Evolutionary conservation across 2,797 vertebrate species (phyloP).

Genomic region (Poeciliopsis turneri): DNA sequence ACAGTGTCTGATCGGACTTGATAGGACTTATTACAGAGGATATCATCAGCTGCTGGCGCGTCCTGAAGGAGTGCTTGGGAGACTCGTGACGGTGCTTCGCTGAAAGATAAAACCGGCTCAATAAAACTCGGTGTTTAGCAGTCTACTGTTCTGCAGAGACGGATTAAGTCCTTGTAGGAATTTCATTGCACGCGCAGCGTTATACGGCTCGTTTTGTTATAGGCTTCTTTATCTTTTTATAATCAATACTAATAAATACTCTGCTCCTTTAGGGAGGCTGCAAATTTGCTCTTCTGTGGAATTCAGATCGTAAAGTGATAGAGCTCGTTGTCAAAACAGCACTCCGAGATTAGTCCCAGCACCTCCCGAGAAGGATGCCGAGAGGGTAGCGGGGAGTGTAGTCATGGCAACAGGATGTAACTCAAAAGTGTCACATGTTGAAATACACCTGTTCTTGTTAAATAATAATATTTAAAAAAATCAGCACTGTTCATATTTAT

Average conservation of each 20-base stretch:
- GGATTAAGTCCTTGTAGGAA: neutral
- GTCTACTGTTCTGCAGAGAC: slow-evolving; percentile 1
- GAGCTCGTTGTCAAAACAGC: neutral
- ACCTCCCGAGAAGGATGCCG: neutral
- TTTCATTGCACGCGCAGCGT: neutral
- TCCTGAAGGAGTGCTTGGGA: slow-evolving; percentile 11
- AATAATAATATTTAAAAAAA: neutral
- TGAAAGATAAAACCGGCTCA: slow-evolving; percentile 6
- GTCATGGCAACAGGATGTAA: neutral
- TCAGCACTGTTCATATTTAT: neutral
- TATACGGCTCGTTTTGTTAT: neutral
- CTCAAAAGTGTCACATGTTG: neutral
- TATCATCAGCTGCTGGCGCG: slow-evolving; percentile 1
- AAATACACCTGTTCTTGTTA: neutral
- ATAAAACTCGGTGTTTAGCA: slow-evolving; percentile 6
- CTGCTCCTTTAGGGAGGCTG: neutral
- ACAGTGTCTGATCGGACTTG: slow-evolving; percentile 10
- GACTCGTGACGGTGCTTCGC: neutral
- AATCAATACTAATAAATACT: neutral
- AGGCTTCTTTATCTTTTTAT: neutral
- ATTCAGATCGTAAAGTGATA: neutral
- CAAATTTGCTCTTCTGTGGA: too few relatives aligned
- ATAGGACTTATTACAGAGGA: slow-evolving; percentile 10
- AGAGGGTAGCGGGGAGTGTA: neutral
- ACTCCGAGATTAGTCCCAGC: neutral